These are phyloP conservation scores for Cataglyphis hispanica DNA, from an alignment of 1,140 invertebrate species.

Conservation along the genomic window DNA sequence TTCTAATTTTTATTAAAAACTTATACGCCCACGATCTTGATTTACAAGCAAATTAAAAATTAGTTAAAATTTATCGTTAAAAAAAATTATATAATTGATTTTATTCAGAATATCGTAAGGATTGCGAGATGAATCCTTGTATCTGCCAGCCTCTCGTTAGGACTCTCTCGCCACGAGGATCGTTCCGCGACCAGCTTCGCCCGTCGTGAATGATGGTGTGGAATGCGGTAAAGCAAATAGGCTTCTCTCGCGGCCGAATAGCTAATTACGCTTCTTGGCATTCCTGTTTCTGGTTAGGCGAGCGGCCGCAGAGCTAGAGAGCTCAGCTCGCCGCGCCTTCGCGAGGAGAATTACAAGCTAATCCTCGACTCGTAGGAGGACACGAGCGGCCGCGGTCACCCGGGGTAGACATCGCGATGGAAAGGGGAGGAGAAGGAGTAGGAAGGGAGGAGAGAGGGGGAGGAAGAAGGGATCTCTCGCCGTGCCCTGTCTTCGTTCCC, in stretches of 20 bases:
- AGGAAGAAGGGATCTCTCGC: constrained; percentile 4
- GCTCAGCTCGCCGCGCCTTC: constrained; percentile 29
- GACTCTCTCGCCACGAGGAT: constrained; percentile 38
- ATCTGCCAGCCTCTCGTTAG: constrained; percentile 49
- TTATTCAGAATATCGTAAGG: not conserved
- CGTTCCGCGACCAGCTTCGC: constrained; percentile 56
- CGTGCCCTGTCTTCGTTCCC: constrained; percentile 26
- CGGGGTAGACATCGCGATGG: constrained; percentile 64
- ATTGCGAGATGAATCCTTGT: constrained; percentile 21
- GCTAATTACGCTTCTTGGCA: constrained; percentile 86
- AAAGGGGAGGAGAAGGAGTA: too few species aligned
- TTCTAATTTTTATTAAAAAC: not conserved
- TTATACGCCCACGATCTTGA: not conserved
- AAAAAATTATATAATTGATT: not conserved
- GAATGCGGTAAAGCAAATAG: constrained; percentile 86
- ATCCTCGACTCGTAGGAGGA: constrained; percentile 85
- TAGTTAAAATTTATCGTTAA: not conserved
- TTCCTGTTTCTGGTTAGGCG: constrained; percentile 85
- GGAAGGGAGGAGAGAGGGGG: not conserved
- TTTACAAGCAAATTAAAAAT: not conserved
- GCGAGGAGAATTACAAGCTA: constrained; percentile 84
- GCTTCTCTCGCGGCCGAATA: constrained; percentile 82
- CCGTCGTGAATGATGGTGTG: constrained; percentile 80
- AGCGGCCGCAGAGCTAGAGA: constrained; percentile 61
- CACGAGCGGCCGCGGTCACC: constrained; percentile 84